phyloP scores from a whole-genome alignment of 2,888 invertebrate genomes.

The Agrotis puta region DNA sequence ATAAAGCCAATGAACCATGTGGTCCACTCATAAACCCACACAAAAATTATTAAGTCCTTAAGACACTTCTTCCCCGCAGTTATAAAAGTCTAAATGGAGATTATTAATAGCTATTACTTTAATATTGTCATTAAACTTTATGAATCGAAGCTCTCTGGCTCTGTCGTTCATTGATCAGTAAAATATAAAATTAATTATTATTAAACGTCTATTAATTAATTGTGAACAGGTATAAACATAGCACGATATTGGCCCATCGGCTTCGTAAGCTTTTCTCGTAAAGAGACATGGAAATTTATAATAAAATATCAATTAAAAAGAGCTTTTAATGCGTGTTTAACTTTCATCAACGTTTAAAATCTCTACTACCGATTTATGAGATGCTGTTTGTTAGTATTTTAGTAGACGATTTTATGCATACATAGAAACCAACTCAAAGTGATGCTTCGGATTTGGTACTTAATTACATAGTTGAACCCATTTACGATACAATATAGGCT shows the following conservation, averaged over 20 bases:
- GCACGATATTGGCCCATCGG: constrained; percentile 20
- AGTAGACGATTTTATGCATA: neutral
- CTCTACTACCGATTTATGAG: neutral
- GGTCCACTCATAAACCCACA: constrained; percentile 83
- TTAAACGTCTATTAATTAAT: constrained; percentile 55
- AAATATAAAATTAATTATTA: constrained; percentile 55
- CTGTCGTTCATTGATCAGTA: constrained; percentile 55
- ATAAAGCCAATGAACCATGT: constrained; percentile 84
- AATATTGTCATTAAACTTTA: constrained; percentile 73
- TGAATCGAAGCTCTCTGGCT: constrained; percentile 56
- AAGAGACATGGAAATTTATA: constrained; percentile 30
- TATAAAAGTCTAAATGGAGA: constrained; percentile 82
- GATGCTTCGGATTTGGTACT: neutral
- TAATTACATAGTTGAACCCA: neutral
- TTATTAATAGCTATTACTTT: constrained; percentile 81
- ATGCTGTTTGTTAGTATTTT: neutral
- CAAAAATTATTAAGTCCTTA: constrained; percentile 75
- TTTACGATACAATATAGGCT: neutral
- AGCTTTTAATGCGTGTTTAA: constrained; percentile 16
- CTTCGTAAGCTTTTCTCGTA: constrained; percentile 20
- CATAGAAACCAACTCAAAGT: neutral
- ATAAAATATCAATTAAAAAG: constrained; percentile 30
- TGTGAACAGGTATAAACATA: constrained; percentile 56
- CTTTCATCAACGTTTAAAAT: constrained; percentile 23
- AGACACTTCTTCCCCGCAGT: constrained; percentile 72